A percentile compares a stretch with the other conserved stretches of the same genome.
Evolutionary conservation across 1,140 invertebrate genomes (phyloP).

Genomic region (Mercenaria mercenaria): DNA sequence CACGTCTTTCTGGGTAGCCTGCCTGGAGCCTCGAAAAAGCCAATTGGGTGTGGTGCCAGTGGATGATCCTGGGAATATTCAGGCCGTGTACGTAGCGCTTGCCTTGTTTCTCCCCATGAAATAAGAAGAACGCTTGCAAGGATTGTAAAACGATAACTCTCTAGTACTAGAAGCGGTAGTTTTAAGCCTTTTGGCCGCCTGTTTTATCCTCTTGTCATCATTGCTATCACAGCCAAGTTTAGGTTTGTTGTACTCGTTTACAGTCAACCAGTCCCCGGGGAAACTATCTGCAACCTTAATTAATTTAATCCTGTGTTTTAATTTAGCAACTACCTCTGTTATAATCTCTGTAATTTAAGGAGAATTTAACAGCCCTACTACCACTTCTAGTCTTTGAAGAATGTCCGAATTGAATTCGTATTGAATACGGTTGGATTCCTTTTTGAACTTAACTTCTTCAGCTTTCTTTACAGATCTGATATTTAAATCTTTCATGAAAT

Average conservation of each 20-base stretch:
- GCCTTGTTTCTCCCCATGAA: no score
- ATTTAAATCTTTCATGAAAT: no score
- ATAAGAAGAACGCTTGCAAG: no score
- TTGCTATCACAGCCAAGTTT: background rate
- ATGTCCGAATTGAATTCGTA: background rate
- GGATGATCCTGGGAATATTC: background rate
- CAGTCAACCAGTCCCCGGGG: conserved; percentile 4
- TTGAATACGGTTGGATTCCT: background rate
- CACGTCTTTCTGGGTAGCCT: no score
- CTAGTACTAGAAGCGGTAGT: no score
- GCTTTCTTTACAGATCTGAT: no score
- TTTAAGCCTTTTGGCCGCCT: background rate
- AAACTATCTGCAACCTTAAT: background rate
- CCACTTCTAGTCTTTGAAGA: no score
- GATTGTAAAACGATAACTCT: no score
- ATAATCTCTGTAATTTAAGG: background rate
- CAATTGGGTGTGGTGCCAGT: background rate
- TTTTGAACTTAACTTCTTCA: no score
- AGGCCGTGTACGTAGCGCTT: background rate
- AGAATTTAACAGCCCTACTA: background rate
- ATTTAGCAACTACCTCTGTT: background rate
- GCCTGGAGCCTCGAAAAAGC: background rate
- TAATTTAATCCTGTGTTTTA: background rate
- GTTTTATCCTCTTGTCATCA: background rate
- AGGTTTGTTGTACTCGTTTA: background rate